A percentile compares a stretch with the other conserved stretches of the same genome.
Evolutionary conservation across 2,888 invertebrate genomes (phyloP).

Genomic region (Melieria omissa): DNA sequence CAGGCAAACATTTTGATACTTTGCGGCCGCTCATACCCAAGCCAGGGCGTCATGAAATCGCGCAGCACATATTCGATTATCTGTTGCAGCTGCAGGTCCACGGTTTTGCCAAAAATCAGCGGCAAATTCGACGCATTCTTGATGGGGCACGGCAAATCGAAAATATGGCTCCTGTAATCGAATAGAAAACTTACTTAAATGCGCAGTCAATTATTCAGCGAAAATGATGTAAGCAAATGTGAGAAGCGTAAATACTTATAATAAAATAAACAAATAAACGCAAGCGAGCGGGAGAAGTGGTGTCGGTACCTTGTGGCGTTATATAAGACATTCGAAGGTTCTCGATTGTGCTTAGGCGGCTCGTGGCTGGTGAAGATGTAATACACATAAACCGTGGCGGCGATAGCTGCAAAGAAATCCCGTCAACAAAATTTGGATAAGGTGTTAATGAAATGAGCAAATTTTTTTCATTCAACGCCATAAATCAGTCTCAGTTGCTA

Average conservation of each 20-base stretch:
- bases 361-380: constrained; percentile 63
- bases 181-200: constrained; percentile 5
- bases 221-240: not conserved
- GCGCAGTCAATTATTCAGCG: not conserved
- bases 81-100: constrained; percentile 85
- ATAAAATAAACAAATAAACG: not conserved
- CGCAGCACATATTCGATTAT: constrained; percentile 81
- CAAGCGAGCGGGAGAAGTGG: not conserved
- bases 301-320: constrained; percentile 64
- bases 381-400: constrained; percentile 64
- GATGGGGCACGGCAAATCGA: constrained; percentile 65
- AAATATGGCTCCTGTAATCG: constrained; percentile 59
- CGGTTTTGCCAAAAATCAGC: constrained; percentile 84
- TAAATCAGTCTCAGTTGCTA: too few species aligned
- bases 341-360: constrained; percentile 57
- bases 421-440: too few species aligned
- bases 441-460: too few species aligned
- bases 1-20: not conserved
- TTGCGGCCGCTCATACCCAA: constrained; percentile 64
- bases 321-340: constrained; percentile 62
- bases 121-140: constrained; percentile 73
- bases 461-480: too few species aligned
- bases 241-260: too few species aligned
- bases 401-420: constrained; percentile 55
- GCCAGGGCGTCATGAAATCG: constrained; percentile 83